Percentiles rank a stretch among this genome's conserved stretches.
Evolutionary conservation across 2,797 vertebrate genomes (phyloP).

Genomic region (Orestias chungarensis): DNA sequence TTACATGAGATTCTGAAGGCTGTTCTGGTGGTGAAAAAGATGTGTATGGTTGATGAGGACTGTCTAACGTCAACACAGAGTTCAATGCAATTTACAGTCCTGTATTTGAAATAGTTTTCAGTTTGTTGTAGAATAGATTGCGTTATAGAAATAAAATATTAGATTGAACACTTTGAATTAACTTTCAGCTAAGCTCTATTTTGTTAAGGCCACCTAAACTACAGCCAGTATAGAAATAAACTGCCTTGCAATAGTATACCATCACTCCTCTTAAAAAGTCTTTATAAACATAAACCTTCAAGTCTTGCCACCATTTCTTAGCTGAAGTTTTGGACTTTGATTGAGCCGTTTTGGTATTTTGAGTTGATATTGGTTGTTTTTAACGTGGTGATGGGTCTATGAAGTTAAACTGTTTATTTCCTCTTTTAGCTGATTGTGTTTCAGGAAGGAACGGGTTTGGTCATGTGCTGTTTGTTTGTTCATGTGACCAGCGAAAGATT

Average conservation of each 20-base stretch:
- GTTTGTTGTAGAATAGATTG: constrained; percentile 22
- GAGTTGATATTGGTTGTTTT: no score
- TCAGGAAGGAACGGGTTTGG: no score
- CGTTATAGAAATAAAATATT: constrained; percentile 10
- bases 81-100: constrained; percentile 4
- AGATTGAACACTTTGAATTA: constrained; percentile 4
- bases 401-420: no score
- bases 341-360: neutral
- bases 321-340: neutral
- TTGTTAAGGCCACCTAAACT: constrained; percentile 18
- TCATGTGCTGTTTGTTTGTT: no score
- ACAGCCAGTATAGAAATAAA: neutral
- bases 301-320: neutral
- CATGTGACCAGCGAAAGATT: no score
- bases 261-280: no score
- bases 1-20: constrained; percentile 3
- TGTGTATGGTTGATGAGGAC: constrained; percentile 1
- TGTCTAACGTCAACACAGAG: constrained; percentile 21
- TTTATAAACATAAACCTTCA: no score
- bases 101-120: constrained; percentile 7
- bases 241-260: no score
- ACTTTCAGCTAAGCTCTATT: constrained; percentile 2
- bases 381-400: no score
- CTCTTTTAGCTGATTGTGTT: no score
- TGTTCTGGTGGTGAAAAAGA: constrained; percentile 4